Percentiles rank a stretch among this genome's conserved stretches.
Evolutionary conservation across 2,797 vertebrate genomes (phyloP).

Genomic region (Gila robusta): DNA sequence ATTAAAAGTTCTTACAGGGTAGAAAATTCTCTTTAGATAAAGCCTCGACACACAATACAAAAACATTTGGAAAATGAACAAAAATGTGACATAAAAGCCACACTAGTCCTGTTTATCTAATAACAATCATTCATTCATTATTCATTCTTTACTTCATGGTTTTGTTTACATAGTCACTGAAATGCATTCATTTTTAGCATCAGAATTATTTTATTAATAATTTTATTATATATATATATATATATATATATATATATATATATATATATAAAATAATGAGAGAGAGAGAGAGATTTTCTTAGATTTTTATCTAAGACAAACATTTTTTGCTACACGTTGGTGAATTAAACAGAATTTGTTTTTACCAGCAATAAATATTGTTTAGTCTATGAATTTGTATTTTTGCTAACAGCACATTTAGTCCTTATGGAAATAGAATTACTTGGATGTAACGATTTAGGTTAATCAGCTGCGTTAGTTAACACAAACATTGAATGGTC

Average conservation of each 20-base stretch:
- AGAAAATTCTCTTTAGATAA: neutral
- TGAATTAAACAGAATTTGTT: neutral
- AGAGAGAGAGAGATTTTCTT: too few species aligned
- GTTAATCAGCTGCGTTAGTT: too few species aligned
- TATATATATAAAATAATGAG: too few species aligned
- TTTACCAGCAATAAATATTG: too few species aligned
- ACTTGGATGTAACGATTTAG: neutral
- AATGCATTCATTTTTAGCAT: neutral
- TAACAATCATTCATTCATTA: too few species aligned
- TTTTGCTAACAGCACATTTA: neutral
- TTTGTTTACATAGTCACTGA: neutral
- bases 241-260: too few species aligned
- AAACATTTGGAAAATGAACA: neutral
- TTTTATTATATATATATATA: neutral
- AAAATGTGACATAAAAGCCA: too few species aligned
- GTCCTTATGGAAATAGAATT: neutral
- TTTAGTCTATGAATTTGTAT: neutral
- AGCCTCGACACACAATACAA: neutral
- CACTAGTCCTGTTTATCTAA: neutral
- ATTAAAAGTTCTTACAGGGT: too few species aligned
- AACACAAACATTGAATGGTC: too few species aligned
- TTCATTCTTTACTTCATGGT: neutral
- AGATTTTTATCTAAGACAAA: neutral
- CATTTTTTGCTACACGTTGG: neutral
- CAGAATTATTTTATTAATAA: neutral